Percentiles rank a stretch among this genome's conserved stretches.
Evolutionary conservation across 2,888 invertebrate species (phyloP).

Genomic region (Alviniconcha strummeri): DNA sequence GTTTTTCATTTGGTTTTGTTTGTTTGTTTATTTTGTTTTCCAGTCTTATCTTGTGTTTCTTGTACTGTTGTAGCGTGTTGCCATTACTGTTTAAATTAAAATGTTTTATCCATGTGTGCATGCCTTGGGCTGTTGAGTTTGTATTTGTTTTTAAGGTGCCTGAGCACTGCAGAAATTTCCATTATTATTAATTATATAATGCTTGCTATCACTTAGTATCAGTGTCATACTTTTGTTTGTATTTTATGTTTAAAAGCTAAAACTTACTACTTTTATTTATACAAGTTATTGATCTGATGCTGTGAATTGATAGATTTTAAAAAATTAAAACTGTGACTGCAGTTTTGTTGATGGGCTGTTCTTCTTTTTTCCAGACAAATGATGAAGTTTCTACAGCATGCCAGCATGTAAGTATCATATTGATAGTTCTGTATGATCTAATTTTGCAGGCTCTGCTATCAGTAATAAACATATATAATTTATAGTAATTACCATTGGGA

Average conservation of each 20-base stretch:
- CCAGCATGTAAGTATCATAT: slow-evolving; percentile 67
- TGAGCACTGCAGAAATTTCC: neutral
- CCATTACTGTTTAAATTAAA: too few species aligned
- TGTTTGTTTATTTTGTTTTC: neutral
- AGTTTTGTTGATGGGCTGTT: neutral
- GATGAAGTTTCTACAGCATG: slow-evolving; percentile 62
- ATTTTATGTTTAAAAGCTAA: too few species aligned
- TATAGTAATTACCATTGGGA: too few species aligned
- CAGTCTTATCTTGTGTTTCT: neutral
- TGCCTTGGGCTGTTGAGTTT: neutral
- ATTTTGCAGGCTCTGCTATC: neutral
- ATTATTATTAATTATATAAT: too few species aligned
- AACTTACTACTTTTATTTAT: too few species aligned
- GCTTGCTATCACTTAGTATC: too few species aligned
- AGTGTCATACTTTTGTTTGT: neutral
- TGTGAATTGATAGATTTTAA: neutral
- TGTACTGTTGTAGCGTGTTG: neutral
- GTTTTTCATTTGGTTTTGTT: neutral
- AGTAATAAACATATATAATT: neutral
- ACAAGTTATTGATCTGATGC: too few species aligned
- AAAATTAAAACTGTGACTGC: neutral
- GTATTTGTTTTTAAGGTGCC: neutral
- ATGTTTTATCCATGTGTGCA: neutral
- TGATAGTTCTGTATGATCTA: neutral
- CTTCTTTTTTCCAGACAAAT: slow-evolving; percentile 49